A percentile compares a stretch with the other conserved stretches of the same genome.
Conservation (phyloP, 1,140 invertebrate genomes). For the Caenorhabditis remanei region DNA sequence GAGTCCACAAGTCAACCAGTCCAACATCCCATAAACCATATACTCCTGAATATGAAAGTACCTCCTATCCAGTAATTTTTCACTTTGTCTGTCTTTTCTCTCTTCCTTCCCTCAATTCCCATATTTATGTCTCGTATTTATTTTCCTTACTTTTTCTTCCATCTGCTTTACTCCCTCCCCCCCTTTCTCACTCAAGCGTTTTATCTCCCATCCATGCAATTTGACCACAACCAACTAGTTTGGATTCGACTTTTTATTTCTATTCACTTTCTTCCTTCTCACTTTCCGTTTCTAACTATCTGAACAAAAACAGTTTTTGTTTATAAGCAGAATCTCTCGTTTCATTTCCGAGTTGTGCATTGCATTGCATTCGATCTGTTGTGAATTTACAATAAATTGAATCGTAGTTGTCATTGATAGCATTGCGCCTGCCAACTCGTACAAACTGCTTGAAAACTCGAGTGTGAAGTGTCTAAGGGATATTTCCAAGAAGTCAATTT, state of each 20-base stretch:
- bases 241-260: conserved; percentile 35
- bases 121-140: conserved; percentile 19
- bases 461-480: too few relatives aligned
- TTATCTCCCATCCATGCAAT: conserved; percentile 35
- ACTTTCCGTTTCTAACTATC: neutral
- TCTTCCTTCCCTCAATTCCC: neutral
- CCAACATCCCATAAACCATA: conserved; percentile 49
- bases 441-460: too few relatives aligned
- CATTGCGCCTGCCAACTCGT: too few relatives aligned
- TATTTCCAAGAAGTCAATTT: too few relatives aligned
- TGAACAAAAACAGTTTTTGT: conserved; percentile 29
- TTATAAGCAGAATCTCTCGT: conserved; percentile 44
- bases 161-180: neutral
- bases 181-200: conserved; percentile 26
- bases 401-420: neutral
- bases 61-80: conserved; percentile 43
- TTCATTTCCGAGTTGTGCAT: conserved; percentile 38
- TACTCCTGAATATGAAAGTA: neutral
- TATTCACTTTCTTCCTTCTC: neutral
- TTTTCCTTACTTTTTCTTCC: neutral
- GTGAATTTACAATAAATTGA: conserved; percentile 46
- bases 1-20: conserved; percentile 76
- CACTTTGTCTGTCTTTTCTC: conserved; percentile 54
- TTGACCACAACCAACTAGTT: conserved; percentile 41
- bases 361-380: conserved; percentile 32